Base-by-base conservation (phyloP, 2,888 invertebrate species). In the Lepidocyrtinus sp. region DNA sequence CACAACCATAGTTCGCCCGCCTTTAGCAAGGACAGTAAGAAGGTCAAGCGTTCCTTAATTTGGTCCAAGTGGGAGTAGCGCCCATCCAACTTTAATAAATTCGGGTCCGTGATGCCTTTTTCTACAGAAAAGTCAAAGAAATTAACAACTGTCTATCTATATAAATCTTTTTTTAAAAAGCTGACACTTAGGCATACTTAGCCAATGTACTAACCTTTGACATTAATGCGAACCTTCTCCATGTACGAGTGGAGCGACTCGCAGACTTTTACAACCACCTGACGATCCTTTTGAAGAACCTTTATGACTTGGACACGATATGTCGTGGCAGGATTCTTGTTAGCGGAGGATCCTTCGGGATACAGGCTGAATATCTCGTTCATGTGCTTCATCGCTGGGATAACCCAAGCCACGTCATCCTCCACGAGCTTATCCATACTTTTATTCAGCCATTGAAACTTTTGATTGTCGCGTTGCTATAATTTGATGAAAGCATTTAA, bases 1-100 rank as follows among this genome's bases (percentile, higher is more conserved):
- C 97, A 97, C 84, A 98, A 91, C 97, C 97, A 98, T 78, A 98
- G 89, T 89, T 97, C 97, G 24, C 98, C 98, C 90, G 98, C 98
- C 88, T 96, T 96, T 67, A 97, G 90, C 86, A 97, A 90, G 91
- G 97, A 97, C 88, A 96, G 92, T 84, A 98, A 92, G 90, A 98
- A 98, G 90, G 95, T 95, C 82, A 98, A 92, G 87, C 98, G 92
- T 89, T 98, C 98, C 88, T 96, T 95, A 76, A 98, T 96, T 91
- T 98, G 98, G 87, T 94, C 92, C 73, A 93, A 92, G 89, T 98
- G 98, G 87, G 95, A 95, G 89, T 97, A 98, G 85, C 98, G 91
- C 22, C 95, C 94, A 88, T 98, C 98, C 0, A 95, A 93, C 87
- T 93, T 90, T 90, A 94, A 93, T 85, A 91, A 92, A 70, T 93